Percentiles rank a stretch among this genome's conserved stretches.
phyloP scores from a whole-genome alignment of 2,113 vertebrate species.

The Halichoerus grypus region DNA sequence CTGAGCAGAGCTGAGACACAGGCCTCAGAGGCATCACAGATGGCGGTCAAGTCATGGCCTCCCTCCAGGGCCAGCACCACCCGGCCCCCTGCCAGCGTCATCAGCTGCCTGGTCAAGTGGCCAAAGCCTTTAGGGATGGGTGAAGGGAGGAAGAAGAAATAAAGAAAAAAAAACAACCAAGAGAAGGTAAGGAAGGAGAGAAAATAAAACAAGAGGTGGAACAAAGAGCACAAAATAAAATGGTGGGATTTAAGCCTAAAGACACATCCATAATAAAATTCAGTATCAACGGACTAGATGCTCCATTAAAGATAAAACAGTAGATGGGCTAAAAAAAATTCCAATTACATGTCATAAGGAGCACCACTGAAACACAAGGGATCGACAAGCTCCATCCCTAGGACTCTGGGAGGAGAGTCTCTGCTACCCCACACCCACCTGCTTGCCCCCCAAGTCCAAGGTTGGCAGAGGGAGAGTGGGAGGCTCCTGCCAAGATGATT shows the following conservation, averaged over 20 bases:
- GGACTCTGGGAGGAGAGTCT: background rate
- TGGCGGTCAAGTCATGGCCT: slow-evolving; percentile 94
- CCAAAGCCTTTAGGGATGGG: slow-evolving; percentile 89
- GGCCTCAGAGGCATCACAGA: slow-evolving; percentile 93
- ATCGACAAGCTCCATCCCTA: background rate
- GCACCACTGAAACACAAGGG: background rate
- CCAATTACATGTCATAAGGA: background rate
- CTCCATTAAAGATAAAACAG: background rate
- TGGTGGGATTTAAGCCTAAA: background rate
- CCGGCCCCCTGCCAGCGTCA: slow-evolving; percentile 92
- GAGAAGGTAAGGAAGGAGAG: background rate
- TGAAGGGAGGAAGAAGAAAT: background rate
- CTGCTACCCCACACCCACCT: background rate
- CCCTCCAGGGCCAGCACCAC: slow-evolving; percentile 94
- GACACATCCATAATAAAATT: background rate
- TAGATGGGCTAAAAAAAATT: background rate
- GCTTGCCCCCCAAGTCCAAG: background rate
- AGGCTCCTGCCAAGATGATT: background rate
- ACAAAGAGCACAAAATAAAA: background rate
- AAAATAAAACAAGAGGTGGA: background rate
- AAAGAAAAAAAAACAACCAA: background rate
- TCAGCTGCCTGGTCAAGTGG: slow-evolving; percentile 93
- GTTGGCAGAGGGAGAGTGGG: background rate
- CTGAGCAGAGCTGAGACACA: slow-evolving; percentile 92
- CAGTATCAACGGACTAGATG: background rate